Evolutionary conservation across 2,888 invertebrate species (phyloP), one percentile per base, ranked within the genome.

Genomic region (Ichneumoninae sp.): DNA sequence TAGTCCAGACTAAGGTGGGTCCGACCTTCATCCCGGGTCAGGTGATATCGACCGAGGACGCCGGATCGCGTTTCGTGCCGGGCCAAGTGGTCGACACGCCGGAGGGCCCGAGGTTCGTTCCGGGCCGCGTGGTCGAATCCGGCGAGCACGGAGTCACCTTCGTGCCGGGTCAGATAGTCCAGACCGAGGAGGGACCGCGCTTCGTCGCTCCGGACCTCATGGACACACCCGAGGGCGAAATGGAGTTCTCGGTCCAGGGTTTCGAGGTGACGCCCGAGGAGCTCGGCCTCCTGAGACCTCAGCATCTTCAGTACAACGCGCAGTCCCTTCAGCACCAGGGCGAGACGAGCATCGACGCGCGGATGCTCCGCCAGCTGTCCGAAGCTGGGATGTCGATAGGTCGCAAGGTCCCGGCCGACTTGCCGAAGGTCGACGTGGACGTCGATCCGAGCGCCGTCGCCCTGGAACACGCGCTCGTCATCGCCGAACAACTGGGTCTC

Each of bases 11-110:
- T 1, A 96, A 96, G 91, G 95, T 96, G 44, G 97, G 97, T 0
- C 96, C 97, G 0, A 96, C 96, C 0, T 96, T 97, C 89, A 96
- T 97, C 88, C 97, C 97, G 0, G 97, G 97, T 40, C 96, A 97
- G 93, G 96, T 97, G 8, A 97, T 97, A 83, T 94, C 94, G 19
- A 96, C 96, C 6, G 95, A 95, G 50, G 94, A 95, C 75, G 94
- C 94, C 80, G 95, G 95, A 22, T 94, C 94, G 1, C 90, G 94
- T 83, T 95, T 95, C 85, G 94, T 95, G 1, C 95, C 95, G 0
- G 95, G 96, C 4, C 96, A 96, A 93, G 96, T 96, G 0, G 96
- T 96, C n/a, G 96, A 96, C 88, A 96, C 96, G 0, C 95, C 95
- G 83, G 96, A 96, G 89, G 96, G 96, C 0, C 96, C 96, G 4